Conservation (phyloP, 2,888 invertebrate species). For the Callosobruchus maculatus region DNA sequence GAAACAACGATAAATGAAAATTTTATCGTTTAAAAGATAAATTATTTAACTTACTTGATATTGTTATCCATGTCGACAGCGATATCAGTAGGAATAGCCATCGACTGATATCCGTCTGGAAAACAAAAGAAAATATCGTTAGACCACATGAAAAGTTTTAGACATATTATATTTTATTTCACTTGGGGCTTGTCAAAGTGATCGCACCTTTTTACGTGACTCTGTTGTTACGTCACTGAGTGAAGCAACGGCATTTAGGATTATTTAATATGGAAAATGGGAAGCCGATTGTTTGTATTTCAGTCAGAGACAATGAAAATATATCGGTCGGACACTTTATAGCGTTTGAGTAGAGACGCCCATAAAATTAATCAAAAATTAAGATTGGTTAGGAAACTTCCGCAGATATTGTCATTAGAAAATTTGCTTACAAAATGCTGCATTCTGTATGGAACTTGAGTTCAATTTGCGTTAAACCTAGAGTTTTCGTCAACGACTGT, state of each 20-base stretch:
- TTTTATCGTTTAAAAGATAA: background rate
- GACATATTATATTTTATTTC: too few species aligned
- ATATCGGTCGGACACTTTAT: background rate
- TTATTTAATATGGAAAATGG: background rate
- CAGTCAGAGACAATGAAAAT: background rate
- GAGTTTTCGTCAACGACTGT: too few species aligned
- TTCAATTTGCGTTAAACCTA: too few species aligned
- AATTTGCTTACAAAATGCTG: too few species aligned
- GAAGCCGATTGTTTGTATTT: background rate
- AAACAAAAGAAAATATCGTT: conserved; percentile 24
- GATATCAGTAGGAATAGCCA: conserved; percentile 38
- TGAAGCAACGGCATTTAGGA: background rate
- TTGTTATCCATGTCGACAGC: conserved; percentile 34
- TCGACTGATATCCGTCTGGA: conserved; percentile 41
- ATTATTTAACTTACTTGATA: conserved; percentile 32
- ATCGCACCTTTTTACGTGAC: too few species aligned
- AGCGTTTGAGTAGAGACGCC: background rate
- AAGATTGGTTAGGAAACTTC: too few species aligned
- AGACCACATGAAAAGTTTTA: background rate
- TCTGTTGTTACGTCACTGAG: too few species aligned
- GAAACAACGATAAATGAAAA: too few species aligned
- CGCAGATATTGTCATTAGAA: too few species aligned
- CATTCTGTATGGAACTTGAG: too few species aligned
- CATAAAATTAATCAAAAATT: background rate
- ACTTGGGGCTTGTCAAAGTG: too few species aligned